These are phyloP conservation scores for Coptodon rendalli DNA, from an alignment of 2,113 vertebrate species.

Conservation along the genomic window DNA sequence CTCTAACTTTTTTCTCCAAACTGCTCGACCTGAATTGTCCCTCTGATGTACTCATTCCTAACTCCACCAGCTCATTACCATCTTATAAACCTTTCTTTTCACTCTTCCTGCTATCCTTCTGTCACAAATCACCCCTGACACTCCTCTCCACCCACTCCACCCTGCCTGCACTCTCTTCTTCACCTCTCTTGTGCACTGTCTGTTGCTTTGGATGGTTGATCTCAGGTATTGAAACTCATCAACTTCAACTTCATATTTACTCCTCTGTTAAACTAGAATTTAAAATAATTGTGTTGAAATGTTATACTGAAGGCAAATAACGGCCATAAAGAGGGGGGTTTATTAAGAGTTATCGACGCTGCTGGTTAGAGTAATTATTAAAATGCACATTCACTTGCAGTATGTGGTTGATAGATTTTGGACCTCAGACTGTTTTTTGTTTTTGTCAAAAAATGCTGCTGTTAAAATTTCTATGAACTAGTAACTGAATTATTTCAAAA, in stretches of 20 bases:
- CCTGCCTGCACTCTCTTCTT: not conserved
- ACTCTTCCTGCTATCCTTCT: not conserved
- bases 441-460: fast-evolving
- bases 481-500: not conserved
- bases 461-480: not conserved
- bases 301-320: not conserved
- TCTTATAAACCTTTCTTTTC: not conserved
- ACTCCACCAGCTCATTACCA: not conserved
- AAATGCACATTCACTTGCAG: not conserved
- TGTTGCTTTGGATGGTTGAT: not conserved
- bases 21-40: not conserved
- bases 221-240: not conserved
- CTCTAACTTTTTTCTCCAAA: not conserved
- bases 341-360: not conserved
- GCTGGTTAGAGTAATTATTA: not conserved
- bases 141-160: not conserved
- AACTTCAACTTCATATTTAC: not conserved
- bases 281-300: not conserved
- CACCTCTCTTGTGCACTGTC: not conserved
- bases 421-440: not conserved
- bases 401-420: not conserved
- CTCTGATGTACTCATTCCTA: not conserved
- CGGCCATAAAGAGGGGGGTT: not conserved
- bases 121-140: not conserved
- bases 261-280: not conserved